Conservation (phyloP, 2,888 invertebrate genomes). For the Gari tellinella region DNA sequence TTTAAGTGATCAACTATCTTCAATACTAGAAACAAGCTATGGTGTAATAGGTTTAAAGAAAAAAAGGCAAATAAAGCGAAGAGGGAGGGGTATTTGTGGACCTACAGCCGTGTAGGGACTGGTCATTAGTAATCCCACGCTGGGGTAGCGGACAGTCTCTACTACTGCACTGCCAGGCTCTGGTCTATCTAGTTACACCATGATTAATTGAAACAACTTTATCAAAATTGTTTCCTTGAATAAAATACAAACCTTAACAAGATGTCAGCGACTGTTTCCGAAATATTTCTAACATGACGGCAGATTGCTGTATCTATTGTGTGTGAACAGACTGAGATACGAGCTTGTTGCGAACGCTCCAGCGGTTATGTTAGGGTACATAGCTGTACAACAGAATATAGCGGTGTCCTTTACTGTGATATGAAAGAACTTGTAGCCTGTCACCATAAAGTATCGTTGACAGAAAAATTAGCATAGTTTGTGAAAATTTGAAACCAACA, state of each 20-base stretch:
- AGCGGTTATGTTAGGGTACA: too few relatives aligned
- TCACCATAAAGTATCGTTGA: constrained; percentile 13
- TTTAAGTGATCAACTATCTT: too few relatives aligned
- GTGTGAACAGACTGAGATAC: not conserved
- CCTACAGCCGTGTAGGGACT: constrained; percentile 24
- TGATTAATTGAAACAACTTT: constrained; percentile 31
- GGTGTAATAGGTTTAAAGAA: too few relatives aligned
- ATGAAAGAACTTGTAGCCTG: not conserved
- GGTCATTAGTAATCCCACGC: constrained; percentile 25
- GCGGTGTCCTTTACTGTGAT: not conserved
- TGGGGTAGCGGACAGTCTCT: constrained; percentile 22
- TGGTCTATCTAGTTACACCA: constrained; percentile 24
- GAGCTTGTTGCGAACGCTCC: too few relatives aligned
- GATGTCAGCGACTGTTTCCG: not conserved
- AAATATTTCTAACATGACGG: too few relatives aligned
- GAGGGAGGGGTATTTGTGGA: not conserved
- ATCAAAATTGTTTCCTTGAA: constrained; percentile 2
- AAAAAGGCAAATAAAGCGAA: too few relatives aligned
- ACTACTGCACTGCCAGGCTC: constrained; percentile 8
- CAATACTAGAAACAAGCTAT: too few relatives aligned
- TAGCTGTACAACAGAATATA: too few relatives aligned
- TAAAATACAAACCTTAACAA: constrained; percentile 1
- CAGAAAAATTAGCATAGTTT: constrained; percentile 7
- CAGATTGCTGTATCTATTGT: too few relatives aligned
- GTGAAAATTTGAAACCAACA: not conserved